Conservation (phyloP, 2,113 vertebrate species). For the Peromyscus polionotus region DNA sequence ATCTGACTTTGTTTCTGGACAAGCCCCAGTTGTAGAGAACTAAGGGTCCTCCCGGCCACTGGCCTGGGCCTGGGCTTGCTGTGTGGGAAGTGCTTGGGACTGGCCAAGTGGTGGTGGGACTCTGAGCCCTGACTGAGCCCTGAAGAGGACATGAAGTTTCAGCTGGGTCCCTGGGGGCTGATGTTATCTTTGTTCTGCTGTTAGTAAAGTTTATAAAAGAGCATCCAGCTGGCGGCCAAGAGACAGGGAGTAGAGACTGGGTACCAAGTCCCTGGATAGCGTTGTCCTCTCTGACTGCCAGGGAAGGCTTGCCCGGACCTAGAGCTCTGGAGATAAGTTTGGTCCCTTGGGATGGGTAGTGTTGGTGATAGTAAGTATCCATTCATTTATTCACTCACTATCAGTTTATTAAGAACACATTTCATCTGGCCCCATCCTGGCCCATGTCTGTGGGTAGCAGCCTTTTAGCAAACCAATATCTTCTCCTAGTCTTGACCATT, state of each 20-base stretch:
- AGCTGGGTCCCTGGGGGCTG: neutral
- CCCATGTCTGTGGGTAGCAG: neutral
- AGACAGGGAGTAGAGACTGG: neutral
- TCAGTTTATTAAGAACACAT: neutral
- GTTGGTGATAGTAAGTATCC: neutral
- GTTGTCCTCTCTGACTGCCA: neutral
- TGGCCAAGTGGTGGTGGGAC: neutral
- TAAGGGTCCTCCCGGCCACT: neutral
- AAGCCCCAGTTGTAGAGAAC: neutral
- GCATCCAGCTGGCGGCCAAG: no score
- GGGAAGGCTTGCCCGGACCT: neutral
- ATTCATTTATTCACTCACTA: neutral
- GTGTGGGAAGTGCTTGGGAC: neutral
- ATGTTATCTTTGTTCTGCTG: neutral
- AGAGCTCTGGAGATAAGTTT: neutral
- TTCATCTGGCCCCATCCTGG: neutral
- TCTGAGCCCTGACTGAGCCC: neutral
- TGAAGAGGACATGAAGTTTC: neutral
- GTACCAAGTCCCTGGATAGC: neutral
- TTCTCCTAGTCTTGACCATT: neutral
- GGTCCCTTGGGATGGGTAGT: neutral
- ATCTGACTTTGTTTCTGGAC: neutral
- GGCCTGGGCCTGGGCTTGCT: neutral
- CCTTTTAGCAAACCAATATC: neutral
- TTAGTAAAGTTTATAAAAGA: neutral